Evolutionary conservation across 2,797 vertebrate genomes (phyloP).

Genomic region (Galaxias olidus): DNA sequence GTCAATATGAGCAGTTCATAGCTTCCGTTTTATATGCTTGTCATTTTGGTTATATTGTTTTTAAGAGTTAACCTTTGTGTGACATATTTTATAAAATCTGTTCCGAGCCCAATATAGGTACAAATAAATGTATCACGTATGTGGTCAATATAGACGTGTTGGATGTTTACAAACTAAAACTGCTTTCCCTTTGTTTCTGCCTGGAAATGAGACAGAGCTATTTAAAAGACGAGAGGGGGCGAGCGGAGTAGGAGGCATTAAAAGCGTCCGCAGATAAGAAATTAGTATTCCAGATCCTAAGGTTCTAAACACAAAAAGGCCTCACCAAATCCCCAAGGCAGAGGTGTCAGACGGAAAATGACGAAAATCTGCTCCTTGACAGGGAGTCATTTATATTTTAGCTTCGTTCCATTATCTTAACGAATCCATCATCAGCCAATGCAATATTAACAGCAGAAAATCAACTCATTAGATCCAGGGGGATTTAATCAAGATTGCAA

Average conservation of each 20-base stretch:
- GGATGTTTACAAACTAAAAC: slow-evolving; percentile 26
- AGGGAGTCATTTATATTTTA: slow-evolving; percentile 99
- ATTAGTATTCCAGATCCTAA: slow-evolving; percentile 86
- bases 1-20: slow-evolving; percentile 64
- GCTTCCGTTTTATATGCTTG: slow-evolving; percentile 48
- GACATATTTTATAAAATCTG: slow-evolving; percentile 12
- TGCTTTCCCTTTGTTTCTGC: slow-evolving; percentile 57
- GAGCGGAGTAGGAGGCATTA: slow-evolving; percentile 56
- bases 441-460: slow-evolving; percentile 99
- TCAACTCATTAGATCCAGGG: slow-evolving; percentile 99
- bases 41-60: slow-evolving; percentile 38
- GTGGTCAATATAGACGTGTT: slow-evolving; percentile 19
- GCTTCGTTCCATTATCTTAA: slow-evolving; percentile 99
- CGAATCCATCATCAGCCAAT: slow-evolving; percentile 99
- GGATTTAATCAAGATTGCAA: slow-evolving; percentile 99
- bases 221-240: slow-evolving; percentile 55
- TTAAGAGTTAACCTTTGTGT: slow-evolving; percentile 24
- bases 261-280: slow-evolving; percentile 74
- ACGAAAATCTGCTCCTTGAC: slow-evolving; percentile 99
- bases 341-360: slow-evolving; percentile 95
- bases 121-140: too few species aligned
- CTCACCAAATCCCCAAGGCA: slow-evolving; percentile 81
- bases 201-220: slow-evolving; percentile 62
- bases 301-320: slow-evolving; percentile 83
- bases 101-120: too few species aligned